These are phyloP conservation scores for Morbakka virulenta DNA, from an alignment of 30 jellyfish, hydroid and myxozoan genomes.

Conservation along the genomic window DNA sequence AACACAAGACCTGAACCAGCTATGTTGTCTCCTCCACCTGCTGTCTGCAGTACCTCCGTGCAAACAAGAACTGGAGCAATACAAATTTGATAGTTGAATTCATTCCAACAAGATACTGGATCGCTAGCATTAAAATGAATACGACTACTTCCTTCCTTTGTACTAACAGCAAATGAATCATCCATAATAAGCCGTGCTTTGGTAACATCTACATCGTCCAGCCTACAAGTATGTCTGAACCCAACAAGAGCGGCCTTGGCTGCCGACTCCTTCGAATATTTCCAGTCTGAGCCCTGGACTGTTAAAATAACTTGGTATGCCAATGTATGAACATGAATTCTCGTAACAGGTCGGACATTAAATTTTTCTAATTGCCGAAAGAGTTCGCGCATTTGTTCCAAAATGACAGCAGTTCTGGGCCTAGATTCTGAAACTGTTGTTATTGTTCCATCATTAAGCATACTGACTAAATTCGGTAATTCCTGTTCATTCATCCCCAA, in stretches of 20 bases:
- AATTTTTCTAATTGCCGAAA: slow-evolving; percentile 26
- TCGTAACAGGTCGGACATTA: slow-evolving; percentile 63
- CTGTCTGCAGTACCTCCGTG: slow-evolving; percentile 85
- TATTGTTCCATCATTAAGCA: slow-evolving; percentile 71
- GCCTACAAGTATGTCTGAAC: slow-evolving; percentile 73
- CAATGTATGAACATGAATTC: slow-evolving; percentile 87
- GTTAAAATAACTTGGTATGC: slow-evolving; percentile 77
- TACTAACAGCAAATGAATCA: slow-evolving; percentile 78
- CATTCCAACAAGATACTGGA: slow-evolving; percentile 97
- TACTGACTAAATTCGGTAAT: slow-evolving; percentile 83
- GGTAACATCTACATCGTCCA: slow-evolving; percentile 34
- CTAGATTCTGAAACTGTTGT: slow-evolving; percentile 70
- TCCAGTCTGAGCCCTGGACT: slow-evolving; percentile 66
- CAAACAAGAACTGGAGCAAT: slow-evolving; percentile 94
- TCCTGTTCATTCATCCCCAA: slow-evolving; percentile 94
- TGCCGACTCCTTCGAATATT: slow-evolving; percentile 55
- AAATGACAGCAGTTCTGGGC: slow-evolving; percentile 83
- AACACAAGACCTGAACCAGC: slow-evolving; percentile 79
- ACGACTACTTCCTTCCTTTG: slow-evolving; percentile 42
- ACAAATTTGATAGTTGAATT: slow-evolving; percentile 77
- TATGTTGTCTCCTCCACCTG: slow-evolving; percentile 93
- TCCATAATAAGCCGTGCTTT: slow-evolving; percentile 85
- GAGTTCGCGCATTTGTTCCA: slow-evolving; percentile 72
- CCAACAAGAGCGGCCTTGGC: slow-evolving; percentile 95
- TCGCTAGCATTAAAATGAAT: slow-evolving; percentile 50